Evolutionary conservation across 1,140 invertebrate species (phyloP).

Genomic region (Adelges cooleyi): DNA sequence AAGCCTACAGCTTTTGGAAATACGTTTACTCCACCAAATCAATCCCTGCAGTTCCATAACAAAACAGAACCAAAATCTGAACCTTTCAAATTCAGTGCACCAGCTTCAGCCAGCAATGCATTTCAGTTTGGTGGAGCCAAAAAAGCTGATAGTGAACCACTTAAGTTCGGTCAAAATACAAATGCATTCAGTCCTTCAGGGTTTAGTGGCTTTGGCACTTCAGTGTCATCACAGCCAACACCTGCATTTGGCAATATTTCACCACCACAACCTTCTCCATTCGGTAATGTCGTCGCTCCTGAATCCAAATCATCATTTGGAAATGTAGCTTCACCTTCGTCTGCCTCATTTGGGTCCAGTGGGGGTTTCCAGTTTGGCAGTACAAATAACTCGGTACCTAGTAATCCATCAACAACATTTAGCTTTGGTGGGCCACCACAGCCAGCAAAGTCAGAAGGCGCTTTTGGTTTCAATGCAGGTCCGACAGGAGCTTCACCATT

Average conservation of each 20-base stretch:
- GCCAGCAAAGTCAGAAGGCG: background rate
- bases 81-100: too few species aligned
- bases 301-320: background rate
- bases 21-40: background rate
- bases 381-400: too few species aligned
- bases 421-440: too few species aligned
- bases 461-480: background rate
- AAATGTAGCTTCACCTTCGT: background rate
- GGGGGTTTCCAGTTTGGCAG: too few species aligned
- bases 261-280: background rate
- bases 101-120: too few species aligned
- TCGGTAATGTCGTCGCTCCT: background rate
- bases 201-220: too few species aligned
- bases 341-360: conserved; percentile 2
- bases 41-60: background rate
- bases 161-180: background rate
- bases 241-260: background rate
- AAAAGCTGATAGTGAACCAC: too few species aligned
- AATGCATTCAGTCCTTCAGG: too few species aligned
- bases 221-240: background rate
- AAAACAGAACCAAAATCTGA: background rate
- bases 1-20: background rate
- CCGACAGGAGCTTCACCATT: background rate
- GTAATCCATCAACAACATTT: too few species aligned
- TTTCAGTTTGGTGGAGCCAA: too few species aligned